Evolutionary conservation across 2,113 vertebrate genomes (phyloP).

Genomic region (Pyrgilauda ruficollis): DNA sequence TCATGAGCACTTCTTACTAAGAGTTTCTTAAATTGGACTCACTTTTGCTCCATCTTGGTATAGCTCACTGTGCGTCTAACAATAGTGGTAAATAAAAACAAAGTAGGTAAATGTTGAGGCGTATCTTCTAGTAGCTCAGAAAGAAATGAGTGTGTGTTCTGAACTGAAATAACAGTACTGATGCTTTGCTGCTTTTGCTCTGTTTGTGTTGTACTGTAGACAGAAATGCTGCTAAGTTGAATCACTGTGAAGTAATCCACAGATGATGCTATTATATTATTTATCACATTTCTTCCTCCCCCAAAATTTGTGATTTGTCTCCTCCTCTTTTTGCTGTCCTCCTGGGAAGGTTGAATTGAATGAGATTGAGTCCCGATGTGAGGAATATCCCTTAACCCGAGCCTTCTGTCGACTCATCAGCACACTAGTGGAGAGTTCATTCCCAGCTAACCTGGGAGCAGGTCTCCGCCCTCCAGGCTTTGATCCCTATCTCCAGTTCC

Average conservation of each 20-base stretch:
- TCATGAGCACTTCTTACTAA: neutral
- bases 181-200: neutral
- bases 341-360: slow-evolving; percentile 89
- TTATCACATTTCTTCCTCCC: neutral
- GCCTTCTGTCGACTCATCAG: slow-evolving; percentile 93
- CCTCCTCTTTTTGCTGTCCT: neutral
- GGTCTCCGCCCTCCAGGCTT: slow-evolving; percentile 92
- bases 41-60: neutral
- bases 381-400: slow-evolving; percentile 93
- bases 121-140: neutral
- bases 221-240: neutral
- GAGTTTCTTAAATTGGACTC: neutral
- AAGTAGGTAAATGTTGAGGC: neutral
- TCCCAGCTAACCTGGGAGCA: slow-evolving; percentile 91
- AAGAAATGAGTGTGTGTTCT: neutral
- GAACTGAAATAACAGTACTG: neutral
- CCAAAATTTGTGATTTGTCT: neutral
- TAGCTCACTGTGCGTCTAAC: neutral
- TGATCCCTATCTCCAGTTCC: slow-evolving; percentile 93
- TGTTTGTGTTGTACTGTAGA: neutral
- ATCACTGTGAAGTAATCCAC: neutral
- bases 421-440: slow-evolving; percentile 88
- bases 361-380: slow-evolving; percentile 94
- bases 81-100: neutral
- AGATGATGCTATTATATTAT: neutral